Conservation (phyloP, 2,888 invertebrate genomes). For the Protodeltote pygarga region DNA sequence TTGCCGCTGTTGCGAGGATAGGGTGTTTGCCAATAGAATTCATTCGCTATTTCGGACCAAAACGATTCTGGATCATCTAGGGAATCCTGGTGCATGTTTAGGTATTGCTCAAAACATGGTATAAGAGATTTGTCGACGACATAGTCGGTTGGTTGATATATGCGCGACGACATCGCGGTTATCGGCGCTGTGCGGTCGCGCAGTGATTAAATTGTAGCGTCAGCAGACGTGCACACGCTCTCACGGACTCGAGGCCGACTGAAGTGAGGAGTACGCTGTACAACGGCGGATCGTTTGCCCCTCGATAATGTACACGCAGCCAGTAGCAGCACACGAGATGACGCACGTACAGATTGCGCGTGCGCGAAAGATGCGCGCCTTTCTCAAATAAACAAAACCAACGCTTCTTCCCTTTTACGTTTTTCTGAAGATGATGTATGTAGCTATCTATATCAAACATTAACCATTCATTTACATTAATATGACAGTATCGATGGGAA, state of each 20-base stretch:
- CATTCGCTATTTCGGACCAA: constrained; percentile 97
- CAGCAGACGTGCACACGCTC: constrained; percentile 19
- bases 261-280: constrained; percentile 16
- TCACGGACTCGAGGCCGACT: constrained; percentile 23
- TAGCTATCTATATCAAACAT: too few species aligned
- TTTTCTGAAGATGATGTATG: background rate
- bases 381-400: constrained; percentile 18
- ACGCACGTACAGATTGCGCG: constrained; percentile 70
- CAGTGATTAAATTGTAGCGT: constrained; percentile 21
- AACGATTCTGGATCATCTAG: constrained; percentile 95
- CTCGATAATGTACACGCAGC: constrained; percentile 45
- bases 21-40: constrained; percentile 97
- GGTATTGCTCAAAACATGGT: constrained; percentile 89
- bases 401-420: background rate
- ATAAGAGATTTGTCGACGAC: constrained; percentile 89
- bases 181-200: constrained; percentile 27
- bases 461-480: too few species aligned
- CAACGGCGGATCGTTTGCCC: constrained; percentile 13
- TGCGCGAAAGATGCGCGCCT: constrained; percentile 62
- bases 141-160: constrained; percentile 88
- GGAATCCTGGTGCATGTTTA: constrained; percentile 94
- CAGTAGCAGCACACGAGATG: constrained; percentile 54
- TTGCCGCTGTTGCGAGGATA: constrained; percentile 90
- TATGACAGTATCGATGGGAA: too few species aligned
- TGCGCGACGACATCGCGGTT: constrained; percentile 89